Evolutionary conservation across 2,888 invertebrate genomes (phyloP), one percentile per base, ranked within the genome.

Genomic region (Nephrotoma appendiculata): DNA sequence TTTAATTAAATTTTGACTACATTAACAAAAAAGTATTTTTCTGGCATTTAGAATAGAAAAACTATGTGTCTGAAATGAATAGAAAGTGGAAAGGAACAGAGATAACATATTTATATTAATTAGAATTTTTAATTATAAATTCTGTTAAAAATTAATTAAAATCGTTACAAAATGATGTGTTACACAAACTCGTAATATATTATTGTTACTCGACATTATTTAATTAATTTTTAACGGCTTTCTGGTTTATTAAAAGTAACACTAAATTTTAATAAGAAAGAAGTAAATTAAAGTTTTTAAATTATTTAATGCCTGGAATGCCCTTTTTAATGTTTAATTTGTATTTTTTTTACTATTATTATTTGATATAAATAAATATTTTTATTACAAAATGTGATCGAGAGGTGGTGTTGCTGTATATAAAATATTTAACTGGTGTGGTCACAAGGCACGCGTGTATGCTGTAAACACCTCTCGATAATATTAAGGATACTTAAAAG

Each of bases 81-180:
- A 86, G 42, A 86, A 41, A 41, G 42, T 43, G 57, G 57, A 86
- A 71, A 86, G 19, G 41, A 86, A 85, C 5, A 19, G 41, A 86
- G 12, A 85, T 52, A 45, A 45, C 85, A 84, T 45, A 41, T n/a
- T 85, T 52, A 42, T 86, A 45, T 86, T 86, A 43, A 85, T 85
- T 85, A 12, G 15, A 9, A 19, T 44, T 44, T 85, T 85, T 85
- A 84, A 84, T 84, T 15, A 44, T 85, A 42, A 43, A 85, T 92
- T 89, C 90, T 91, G 91, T 91, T 91, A 91, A 90, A 92, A 92
- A 91, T 91, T 92, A 91, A 90, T 91, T 91, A 90, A 88, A 88
- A 89, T 90, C 88, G 88, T 89, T 90, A 89, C 90, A 89, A 89
- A 89, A 88, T 90, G 87, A 88, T 86, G 87, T 86, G 87, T 88